phyloP scores from a whole-genome alignment of 2,113 vertebrate genomes.

The Calypte anna region DNA sequence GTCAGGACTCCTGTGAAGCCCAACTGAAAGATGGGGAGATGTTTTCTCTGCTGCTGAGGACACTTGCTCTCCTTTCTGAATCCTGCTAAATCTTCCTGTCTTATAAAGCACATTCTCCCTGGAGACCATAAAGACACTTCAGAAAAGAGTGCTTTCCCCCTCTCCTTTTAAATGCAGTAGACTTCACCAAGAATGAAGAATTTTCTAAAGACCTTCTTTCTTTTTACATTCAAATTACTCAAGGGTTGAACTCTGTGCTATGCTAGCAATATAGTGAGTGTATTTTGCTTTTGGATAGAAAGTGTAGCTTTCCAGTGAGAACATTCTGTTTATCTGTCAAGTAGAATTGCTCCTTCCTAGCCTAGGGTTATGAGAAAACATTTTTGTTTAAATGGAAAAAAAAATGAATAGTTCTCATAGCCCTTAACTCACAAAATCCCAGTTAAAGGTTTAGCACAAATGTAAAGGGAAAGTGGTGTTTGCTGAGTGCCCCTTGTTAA shows the following conservation, averaged over 20 bases:
- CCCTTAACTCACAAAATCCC: neutral
- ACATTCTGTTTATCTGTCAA: slow-evolving; percentile 33
- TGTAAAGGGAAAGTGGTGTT: neutral
- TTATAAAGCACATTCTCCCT: slow-evolving; percentile 23
- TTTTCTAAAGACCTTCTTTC: slow-evolving; percentile 12
- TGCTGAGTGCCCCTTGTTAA: slow-evolving; percentile 1
- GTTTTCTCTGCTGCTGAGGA: neutral
- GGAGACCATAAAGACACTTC: slow-evolving; percentile 19
- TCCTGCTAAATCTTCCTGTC: slow-evolving; percentile 11
- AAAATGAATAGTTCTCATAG: slow-evolving; percentile 14
- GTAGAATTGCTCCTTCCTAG: slow-evolving; percentile 28
- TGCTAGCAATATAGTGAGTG: neutral
- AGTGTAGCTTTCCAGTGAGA: neutral
- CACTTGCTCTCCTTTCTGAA: neutral
- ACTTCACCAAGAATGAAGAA: slow-evolving; percentile 17
- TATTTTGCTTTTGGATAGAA: slow-evolving; percentile 3
- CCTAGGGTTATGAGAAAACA: slow-evolving; percentile 7
- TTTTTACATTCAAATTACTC: slow-evolving; percentile 7
- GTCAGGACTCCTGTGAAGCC: neutral
- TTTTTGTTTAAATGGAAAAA: slow-evolving; percentile 20
- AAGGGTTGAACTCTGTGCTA: neutral
- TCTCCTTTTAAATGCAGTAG: neutral
- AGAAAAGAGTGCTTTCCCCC: neutral
- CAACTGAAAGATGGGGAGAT: slow-evolving; percentile 1
- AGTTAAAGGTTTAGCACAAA: slow-evolving; percentile 17